Evolutionary conservation across 23 tunicate genomes (phyloP).

Genomic region (Trididemnum nubilum): DNA sequence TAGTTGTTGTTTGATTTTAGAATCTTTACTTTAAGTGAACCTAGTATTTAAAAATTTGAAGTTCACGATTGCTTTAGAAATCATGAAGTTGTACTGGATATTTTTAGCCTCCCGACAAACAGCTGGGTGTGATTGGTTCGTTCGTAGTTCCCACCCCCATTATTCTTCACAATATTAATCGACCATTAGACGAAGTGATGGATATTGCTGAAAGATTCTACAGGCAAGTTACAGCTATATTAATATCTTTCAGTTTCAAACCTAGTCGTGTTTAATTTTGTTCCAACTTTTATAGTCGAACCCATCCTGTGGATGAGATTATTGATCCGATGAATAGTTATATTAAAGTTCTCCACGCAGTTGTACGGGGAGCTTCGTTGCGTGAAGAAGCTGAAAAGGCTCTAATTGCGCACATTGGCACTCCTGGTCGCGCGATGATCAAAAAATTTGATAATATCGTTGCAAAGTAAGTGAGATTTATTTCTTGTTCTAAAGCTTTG

Average conservation of each 20-base stretch:
- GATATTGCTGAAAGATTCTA: constrained; percentile 30
- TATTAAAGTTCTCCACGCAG: constrained; percentile 47
- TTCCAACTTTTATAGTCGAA: constrained; percentile 25
- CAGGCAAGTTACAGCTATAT: constrained; percentile 21
- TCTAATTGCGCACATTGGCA: constrained; percentile 37
- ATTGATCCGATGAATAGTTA: constrained; percentile 42
- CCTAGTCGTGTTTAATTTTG: too few species aligned
- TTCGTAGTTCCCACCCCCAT: constrained; percentile 52
- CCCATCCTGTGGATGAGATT: constrained; percentile 52
- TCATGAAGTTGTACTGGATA: too few species aligned
- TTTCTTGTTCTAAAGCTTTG: constrained; percentile 24
- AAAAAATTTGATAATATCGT: constrained; percentile 20
- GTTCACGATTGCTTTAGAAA: too few species aligned
- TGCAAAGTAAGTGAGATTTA: not conserved
- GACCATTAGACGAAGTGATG: constrained; percentile 52
- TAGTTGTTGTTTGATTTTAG: too few species aligned
- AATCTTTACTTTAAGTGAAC: too few species aligned
- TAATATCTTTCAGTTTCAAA: too few species aligned
- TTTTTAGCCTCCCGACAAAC: constrained; percentile 47
- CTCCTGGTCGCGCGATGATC: constrained; percentile 34
- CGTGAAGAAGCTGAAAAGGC: constrained; percentile 64
- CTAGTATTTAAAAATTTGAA: too few species aligned
- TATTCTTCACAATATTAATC: constrained; percentile 42
- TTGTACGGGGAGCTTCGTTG: constrained; percentile 55
- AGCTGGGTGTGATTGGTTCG: constrained; percentile 44